Evolutionary conservation across 2,888 invertebrate genomes (phyloP).

Genomic region (Eutolmus rufibarbis): DNA sequence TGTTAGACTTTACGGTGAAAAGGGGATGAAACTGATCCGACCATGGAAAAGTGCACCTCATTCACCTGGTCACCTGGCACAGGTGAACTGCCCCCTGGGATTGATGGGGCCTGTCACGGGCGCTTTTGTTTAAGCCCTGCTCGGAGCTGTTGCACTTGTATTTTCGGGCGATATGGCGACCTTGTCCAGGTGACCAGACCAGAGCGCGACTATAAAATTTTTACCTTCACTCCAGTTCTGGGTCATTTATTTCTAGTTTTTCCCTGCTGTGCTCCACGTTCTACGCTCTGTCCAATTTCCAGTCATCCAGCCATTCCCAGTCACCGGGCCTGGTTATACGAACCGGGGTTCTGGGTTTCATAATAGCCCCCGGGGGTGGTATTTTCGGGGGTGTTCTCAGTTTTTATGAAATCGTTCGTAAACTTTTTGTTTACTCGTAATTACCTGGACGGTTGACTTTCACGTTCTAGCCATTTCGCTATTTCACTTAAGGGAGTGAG

Average conservation of each 20-base stretch:
- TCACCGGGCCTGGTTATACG: background rate
- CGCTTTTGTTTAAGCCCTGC: background rate
- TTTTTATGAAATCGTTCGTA: slow-evolving; percentile 14
- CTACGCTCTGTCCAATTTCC: background rate
- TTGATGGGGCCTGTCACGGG: background rate
- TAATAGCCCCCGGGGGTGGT: slow-evolving; percentile 9
- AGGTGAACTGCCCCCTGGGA: background rate
- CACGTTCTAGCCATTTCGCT: background rate
- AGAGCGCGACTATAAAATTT: background rate
- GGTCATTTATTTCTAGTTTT: background rate
- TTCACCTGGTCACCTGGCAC: background rate
- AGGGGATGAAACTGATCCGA: background rate
- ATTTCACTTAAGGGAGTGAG: background rate
- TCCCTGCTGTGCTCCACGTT: background rate
- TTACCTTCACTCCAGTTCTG: background rate
- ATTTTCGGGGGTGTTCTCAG: background rate
- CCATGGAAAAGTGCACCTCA: background rate
- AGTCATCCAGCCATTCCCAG: background rate
- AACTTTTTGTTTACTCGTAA: slow-evolving; percentile 5
- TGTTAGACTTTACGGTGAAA: background rate
- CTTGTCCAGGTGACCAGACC: slow-evolving; percentile 8
- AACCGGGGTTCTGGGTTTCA: background rate
- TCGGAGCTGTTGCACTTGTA: background rate
- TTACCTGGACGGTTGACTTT: slow-evolving; percentile 6
- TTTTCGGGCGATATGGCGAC: background rate